These are phyloP conservation scores for Vultur gryphus DNA, from an alignment of 2,797 vertebrate genomes.

Conservation along the genomic window DNA sequence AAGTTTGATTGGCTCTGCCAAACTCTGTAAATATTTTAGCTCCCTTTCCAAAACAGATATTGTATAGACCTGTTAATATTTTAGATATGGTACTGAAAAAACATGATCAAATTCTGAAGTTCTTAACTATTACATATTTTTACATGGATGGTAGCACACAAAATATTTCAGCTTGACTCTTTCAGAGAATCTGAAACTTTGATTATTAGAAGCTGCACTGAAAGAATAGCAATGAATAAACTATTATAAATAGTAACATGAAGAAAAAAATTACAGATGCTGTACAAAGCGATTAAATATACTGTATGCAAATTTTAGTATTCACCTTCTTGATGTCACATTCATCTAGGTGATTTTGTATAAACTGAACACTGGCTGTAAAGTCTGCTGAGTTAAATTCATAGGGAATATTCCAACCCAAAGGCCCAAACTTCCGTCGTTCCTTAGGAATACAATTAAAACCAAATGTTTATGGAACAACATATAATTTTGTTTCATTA, in stretches of 20 bases:
- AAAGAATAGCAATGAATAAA: not conserved
- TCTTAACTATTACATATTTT: not conserved
- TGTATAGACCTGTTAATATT: not conserved
- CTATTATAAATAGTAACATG: not conserved
- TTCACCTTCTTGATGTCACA: conserved; percentile 77
- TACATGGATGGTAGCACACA: not conserved
- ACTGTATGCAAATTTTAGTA: not conserved
- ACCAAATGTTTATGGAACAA: not conserved
- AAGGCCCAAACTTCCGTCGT: conserved; percentile 76
- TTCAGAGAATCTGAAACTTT: not conserved
- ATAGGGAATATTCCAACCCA: conserved; percentile 82
- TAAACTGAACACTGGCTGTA: conserved; percentile 76
- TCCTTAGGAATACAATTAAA: conserved; percentile 68
- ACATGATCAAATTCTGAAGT: not conserved
- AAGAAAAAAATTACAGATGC: not conserved
- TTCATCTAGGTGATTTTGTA: conserved; percentile 79
- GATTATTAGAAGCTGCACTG: not conserved
- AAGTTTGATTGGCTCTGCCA: not conserved
- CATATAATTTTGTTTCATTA: not conserved
- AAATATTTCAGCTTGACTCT: not conserved
- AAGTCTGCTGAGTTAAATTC: conserved; percentile 80
- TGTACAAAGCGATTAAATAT: not conserved
- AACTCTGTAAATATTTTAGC: not conserved
- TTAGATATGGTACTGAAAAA: not conserved
- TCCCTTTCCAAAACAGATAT: not conserved